A percentile compares a stretch with the other conserved stretches of the same genome.
Conservation (phyloP, 64 coral and sea anemone species). For the Porites australiensis region DNA sequence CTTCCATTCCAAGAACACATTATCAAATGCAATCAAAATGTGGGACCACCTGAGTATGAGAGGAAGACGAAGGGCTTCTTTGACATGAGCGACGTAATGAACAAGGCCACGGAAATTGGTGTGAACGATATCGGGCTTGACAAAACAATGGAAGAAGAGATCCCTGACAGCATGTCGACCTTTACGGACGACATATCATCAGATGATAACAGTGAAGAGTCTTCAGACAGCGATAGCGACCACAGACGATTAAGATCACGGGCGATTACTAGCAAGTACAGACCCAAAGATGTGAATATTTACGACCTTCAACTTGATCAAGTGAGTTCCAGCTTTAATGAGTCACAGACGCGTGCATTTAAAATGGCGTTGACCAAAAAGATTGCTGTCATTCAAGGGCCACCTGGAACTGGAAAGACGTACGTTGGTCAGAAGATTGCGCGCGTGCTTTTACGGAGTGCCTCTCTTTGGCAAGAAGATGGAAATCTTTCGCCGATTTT, state of each 20-base stretch:
- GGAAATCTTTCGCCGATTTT: conserved; percentile 59
- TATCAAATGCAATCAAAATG: conserved; percentile 14
- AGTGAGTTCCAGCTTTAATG: conserved; percentile 12
- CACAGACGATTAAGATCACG: neutral
- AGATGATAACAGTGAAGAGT: neutral
- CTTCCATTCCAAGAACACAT: conserved; percentile 55
- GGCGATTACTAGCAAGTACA: neutral
- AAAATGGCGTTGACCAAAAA: conserved; percentile 70
- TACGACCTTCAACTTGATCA: neutral
- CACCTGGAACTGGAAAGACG: conserved; percentile 94
- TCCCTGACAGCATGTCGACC: neutral
- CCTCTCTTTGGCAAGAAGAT: conserved; percentile 49
- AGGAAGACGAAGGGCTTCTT: neutral
- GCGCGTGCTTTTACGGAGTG: conserved; percentile 54
- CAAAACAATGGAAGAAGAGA: neutral
- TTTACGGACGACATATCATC: neutral
- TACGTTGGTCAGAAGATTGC: conserved; percentile 94
- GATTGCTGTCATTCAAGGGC: conserved; percentile 92
- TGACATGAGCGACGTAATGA: conserved; percentile 16
- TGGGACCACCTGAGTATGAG: conserved; percentile 1
- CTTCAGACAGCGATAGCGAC: neutral
- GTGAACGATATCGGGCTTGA: neutral
- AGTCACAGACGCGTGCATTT: conserved; percentile 54
- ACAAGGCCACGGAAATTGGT: neutral
- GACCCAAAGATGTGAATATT: neutral